Base-by-base conservation (phyloP, 2,888 invertebrate species). In the Cataglyphis rosenhaueri region DNA sequence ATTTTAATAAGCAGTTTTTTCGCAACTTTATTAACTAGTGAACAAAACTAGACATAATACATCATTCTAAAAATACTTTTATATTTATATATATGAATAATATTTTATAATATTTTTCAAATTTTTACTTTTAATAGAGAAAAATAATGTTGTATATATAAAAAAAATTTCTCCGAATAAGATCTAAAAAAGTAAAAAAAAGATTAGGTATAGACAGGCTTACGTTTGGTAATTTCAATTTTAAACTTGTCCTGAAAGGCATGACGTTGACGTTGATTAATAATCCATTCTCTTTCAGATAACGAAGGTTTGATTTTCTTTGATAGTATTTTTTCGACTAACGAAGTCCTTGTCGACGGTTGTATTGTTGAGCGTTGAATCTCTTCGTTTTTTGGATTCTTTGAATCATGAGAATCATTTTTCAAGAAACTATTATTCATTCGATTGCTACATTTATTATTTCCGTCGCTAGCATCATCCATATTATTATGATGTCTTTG, bases 221-320 rank as follows among this genome's bases (percentile, higher is more conserved):
- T 73, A 87, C 86, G 25, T 52, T 48, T 52, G 0, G 15, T 25
- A 21, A 12, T 25, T 5, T 59, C 5, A 32, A 32, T 15, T 61
- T 61, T 61, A 32, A 8, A 29, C 29, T 61, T 61, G 32, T 29
- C 3, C 25, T 29, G 1, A 5, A 21, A 35, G 32, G 21, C 1
- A 21, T 71, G 32, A 32, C 15, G 6, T 41, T 91, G 91, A 38
- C 88, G 87, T 5, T 81, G 78, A 71, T 86, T 79, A 10, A 86
- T 48, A 74, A 90, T 84, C 61, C 82, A 73, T 55, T 89, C 74
- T 64, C 92, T 89, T 1, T 79, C 85, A 10, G 85, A 84, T 10
- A 92, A 82, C n/a, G 91, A 78, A 0, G 92, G 92, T 75, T 91
- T 85, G 65, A 92, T 91, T 35, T 85, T 85, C 5, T 75, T 82